These are phyloP conservation scores for Chunga burmeisteri DNA, from an alignment of 2,113 vertebrate species.

Conservation along the genomic window DNA sequence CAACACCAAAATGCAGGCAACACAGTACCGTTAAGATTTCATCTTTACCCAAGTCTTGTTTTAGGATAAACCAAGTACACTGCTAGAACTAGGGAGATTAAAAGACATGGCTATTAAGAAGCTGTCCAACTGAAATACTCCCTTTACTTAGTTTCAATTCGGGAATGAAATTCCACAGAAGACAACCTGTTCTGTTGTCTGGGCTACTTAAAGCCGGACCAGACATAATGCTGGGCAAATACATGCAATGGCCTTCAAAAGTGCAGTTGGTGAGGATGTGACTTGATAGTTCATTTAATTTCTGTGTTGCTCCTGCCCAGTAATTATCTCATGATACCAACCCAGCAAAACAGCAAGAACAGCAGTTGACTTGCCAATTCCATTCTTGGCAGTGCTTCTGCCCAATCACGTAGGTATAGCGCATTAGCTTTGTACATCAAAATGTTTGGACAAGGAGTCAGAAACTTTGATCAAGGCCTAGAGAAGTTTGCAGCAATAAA, in stretches of 20 bases:
- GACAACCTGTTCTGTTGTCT: background rate
- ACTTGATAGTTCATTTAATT: background rate
- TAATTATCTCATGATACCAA: slow-evolving; percentile 9
- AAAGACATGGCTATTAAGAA: background rate
- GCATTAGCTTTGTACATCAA: background rate
- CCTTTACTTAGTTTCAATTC: background rate
- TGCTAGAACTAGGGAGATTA: background rate
- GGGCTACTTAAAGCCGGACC: background rate
- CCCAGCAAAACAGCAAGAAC: background rate
- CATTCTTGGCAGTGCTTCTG: background rate
- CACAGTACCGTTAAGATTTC: background rate
- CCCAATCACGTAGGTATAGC: background rate
- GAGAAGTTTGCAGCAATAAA: background rate
- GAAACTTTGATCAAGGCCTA: background rate
- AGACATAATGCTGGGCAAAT: background rate
- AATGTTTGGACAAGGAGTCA: background rate
- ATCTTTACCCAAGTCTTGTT: background rate
- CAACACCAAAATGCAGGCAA: background rate
- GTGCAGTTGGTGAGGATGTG: background rate
- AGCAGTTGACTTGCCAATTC: slow-evolving; percentile 2
- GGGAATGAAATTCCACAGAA: background rate
- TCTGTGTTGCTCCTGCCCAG: background rate
- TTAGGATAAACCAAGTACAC: background rate
- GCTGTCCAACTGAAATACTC: background rate
- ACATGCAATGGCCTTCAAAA: background rate